Evolutionary conservation across 2,888 invertebrate genomes (phyloP).

Genomic region (Callosobruchus maculatus): DNA sequence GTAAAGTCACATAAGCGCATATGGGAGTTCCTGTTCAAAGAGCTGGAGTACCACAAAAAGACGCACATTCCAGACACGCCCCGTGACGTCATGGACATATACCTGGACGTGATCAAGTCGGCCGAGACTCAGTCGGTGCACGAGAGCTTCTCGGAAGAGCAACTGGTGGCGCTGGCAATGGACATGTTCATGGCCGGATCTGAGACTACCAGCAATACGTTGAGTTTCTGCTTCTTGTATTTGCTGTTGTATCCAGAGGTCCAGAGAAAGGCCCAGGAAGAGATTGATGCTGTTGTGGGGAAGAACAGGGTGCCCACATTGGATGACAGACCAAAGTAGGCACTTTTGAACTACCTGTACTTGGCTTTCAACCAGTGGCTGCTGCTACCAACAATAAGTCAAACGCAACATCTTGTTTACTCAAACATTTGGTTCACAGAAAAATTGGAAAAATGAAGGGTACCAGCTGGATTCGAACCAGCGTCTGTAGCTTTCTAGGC

Average conservation of each 20-base stretch:
- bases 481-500: too few species aligned
- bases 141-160: slow-evolving; percentile 61
- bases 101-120: slow-evolving; percentile 64
- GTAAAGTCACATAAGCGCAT: slow-evolving; percentile 66
- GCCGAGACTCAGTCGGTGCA: slow-evolving; percentile 46
- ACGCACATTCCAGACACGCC: slow-evolving; percentile 61
- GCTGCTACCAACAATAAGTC: too few species aligned
- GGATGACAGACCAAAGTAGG: slow-evolving; percentile 68
- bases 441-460: too few species aligned
- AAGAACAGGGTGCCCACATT: slow-evolving; percentile 63
- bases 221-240: slow-evolving; percentile 74
- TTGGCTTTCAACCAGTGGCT: too few species aligned
- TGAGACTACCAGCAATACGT: slow-evolving; percentile 77
- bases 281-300: slow-evolving; percentile 74
- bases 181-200: slow-evolving; percentile 87
- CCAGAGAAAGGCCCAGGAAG: slow-evolving; percentile 71
- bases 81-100: slow-evolving; percentile 79
- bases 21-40: slow-evolving; percentile 69
- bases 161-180: slow-evolving; percentile 74
- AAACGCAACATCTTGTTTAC: too few species aligned
- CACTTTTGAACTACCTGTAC: slow-evolving; percentile 6
- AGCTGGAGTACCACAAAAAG: slow-evolving; percentile 67
- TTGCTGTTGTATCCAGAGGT: slow-evolving; percentile 68
- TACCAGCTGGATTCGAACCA: too few species aligned
- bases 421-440: too few species aligned